Percentiles rank a stretch among this genome's conserved stretches.
These are phyloP conservation scores for Cryptocheilus praepositus DNA, from an alignment of 2,888 invertebrate species.

Conservation along the genomic window DNA sequence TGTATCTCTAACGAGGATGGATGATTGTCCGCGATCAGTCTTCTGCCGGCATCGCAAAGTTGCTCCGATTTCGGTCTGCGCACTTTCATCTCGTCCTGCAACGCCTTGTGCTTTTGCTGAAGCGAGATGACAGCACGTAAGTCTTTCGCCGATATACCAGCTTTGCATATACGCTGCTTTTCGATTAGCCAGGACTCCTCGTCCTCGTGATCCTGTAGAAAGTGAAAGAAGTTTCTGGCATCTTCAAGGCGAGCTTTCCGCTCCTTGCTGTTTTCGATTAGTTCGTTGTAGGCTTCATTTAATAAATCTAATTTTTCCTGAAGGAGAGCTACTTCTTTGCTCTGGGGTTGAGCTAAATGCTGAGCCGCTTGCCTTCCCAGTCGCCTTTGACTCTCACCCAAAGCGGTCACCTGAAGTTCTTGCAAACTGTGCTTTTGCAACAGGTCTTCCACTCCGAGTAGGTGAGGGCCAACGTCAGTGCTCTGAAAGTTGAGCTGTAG, in stretches of 20 bases:
- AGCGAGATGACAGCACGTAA: conserved; percentile 91
- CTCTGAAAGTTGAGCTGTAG: conserved; percentile 87
- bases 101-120: conserved; percentile 93
- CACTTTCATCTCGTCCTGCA: conserved; percentile 92
- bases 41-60: conserved; percentile 83
- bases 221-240: conserved; percentile 94
- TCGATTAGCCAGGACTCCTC: conserved; percentile 98
- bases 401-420: conserved; percentile 88
- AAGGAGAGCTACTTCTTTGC: conserved; percentile 76
- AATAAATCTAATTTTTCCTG: conserved; percentile 85
- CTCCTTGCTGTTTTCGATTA: conserved; percentile 83
- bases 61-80: conserved; percentile 83
- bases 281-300: conserved; percentile 85
- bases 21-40: conserved; percentile 87
- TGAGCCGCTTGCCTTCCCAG: conserved; percentile 81
- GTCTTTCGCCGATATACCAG: conserved; percentile 96
- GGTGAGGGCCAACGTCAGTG: conserved; percentile 93
- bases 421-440: conserved; percentile 95
- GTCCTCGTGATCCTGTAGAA: conserved; percentile 97
- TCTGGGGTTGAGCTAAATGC: conserved; percentile 62
- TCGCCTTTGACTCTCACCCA: conserved; percentile 89
- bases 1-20: conserved; percentile 89
- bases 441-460: conserved; percentile 95
- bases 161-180: conserved; percentile 93
- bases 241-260: conserved; percentile 92